Conservation (phyloP, 1,140 invertebrate genomes). For the Panagrolaimus sp. region DNA sequence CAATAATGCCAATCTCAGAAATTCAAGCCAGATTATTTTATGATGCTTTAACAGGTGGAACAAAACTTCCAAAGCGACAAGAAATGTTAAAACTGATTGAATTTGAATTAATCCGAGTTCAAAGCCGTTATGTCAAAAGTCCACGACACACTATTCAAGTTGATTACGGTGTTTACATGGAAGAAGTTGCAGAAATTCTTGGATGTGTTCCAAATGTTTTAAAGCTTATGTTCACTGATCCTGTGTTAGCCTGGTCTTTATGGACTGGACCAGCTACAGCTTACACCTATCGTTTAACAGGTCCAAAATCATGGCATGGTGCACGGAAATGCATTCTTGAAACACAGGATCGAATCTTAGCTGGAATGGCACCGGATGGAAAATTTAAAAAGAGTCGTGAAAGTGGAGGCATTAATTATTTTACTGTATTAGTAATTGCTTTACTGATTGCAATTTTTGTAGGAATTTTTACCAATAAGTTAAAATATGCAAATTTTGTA, state of each 20-base stretch:
- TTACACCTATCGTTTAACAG: slow-evolving; percentile 29
- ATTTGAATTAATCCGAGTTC: slow-evolving; percentile 25
- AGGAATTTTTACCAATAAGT: no score
- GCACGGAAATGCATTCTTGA: slow-evolving; percentile 32
- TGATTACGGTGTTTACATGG: background rate
- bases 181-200: slow-evolving; percentile 39
- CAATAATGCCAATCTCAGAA: slow-evolving; percentile 63
- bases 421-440: no score
- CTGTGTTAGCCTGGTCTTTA: slow-evolving; percentile 4
- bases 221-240: slow-evolving; percentile 14
- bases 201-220: slow-evolving; percentile 31
- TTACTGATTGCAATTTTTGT: no score
- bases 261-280: background rate
- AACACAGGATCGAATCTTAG: slow-evolving; percentile 18
- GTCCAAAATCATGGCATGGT: slow-evolving; percentile 32
- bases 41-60: slow-evolving; percentile 23
- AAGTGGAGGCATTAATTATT: no score
- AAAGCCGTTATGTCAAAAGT: slow-evolving; percentile 54
- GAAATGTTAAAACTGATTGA: slow-evolving; percentile 31
- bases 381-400: background rate
- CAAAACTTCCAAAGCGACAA: slow-evolving; percentile 23
- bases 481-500: no score
- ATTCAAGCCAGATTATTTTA: slow-evolving; percentile 62
- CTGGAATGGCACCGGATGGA: slow-evolving; percentile 17
- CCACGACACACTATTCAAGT: slow-evolving; percentile 61